Conservation (phyloP, 2,888 invertebrate species). For the Metalampra italica region DNA sequence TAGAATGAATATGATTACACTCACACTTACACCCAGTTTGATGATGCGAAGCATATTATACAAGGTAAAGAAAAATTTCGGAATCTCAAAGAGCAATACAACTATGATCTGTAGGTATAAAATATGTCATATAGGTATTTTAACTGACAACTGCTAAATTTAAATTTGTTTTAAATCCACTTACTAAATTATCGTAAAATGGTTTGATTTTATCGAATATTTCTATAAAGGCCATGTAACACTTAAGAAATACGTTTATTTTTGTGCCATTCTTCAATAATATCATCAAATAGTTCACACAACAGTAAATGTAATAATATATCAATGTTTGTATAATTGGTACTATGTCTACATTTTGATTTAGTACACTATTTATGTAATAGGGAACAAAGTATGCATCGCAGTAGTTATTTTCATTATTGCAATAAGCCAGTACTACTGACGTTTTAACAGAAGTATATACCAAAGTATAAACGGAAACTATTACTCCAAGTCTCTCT, state of each 20-base stretch:
- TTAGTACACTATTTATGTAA: not conserved
- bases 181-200: slow-evolving; percentile 10
- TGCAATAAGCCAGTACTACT: not conserved
- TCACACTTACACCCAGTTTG: too few species aligned
- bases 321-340: too few species aligned
- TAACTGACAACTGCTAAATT: too few species aligned
- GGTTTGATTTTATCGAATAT: slow-evolving; percentile 9
- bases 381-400: not conserved
- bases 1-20: too few species aligned
- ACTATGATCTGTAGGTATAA: too few species aligned
- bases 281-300: too few species aligned
- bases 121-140: too few species aligned
- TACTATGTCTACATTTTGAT: not conserved
- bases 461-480: not conserved
- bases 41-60: too few species aligned
- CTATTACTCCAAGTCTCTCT: not conserved
- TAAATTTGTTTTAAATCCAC: not conserved
- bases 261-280: not conserved
- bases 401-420: not conserved
- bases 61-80: too few species aligned
- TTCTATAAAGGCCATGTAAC: slow-evolving; percentile 4
- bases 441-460: not conserved
- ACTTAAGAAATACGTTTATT: not conserved
- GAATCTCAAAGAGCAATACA: too few species aligned
- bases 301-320: not conserved